Evolutionary conservation across 2,797 vertebrate genomes (phyloP), one percentile per base, ranked within the genome.

Genomic region (Lagorchestes hirsutus): DNA sequence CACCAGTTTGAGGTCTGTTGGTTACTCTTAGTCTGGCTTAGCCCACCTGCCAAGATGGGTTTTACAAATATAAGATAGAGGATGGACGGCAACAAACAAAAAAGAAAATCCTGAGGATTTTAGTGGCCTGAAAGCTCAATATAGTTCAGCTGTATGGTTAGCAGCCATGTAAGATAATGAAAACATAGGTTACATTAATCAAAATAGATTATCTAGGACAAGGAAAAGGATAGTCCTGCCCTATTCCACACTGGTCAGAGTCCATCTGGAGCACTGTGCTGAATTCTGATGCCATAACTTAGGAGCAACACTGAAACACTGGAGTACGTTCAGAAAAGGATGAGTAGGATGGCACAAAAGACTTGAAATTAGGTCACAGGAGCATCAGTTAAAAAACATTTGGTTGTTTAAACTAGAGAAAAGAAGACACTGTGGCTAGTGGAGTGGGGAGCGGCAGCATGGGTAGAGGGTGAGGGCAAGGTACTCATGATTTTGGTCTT

Each of bases 21-120:
- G 6, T 82, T 82, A 46, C n/a, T 8, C n/a, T 82, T n/a, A 40
- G 40, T 22, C 18, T 82, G 67, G 67, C 24, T 82, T 82, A 46
- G n/a, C 18, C 67, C 18, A 24, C 6, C 18, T 82, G 6, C 18
- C n/a, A 82, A 82, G n/a, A 82, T 24, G 6, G 6, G 67, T 82
- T 82, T 40, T 82, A 82, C n/a, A 82, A 59, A 82, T 40, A n/a
- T 40, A n/a, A 16, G 62, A 82, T 82, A 82, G 18, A n/a, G 2
- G 6, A 74, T 74, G n/a, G 62, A 22, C 18, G 34, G 16, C 16
- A 82, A 82, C 18, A 82, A 82, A 31, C 11, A 58, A 58, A 74
- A 82, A 82, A 82, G n/a, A 82, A 82, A 82, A 40, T n/a, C 18
- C n/a, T 82, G 67, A 82, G 67, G n/a, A 82, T 82, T 82, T 82